Conservation (phyloP, 2,888 invertebrate species). For the Pantelozetes paolii region DNA sequence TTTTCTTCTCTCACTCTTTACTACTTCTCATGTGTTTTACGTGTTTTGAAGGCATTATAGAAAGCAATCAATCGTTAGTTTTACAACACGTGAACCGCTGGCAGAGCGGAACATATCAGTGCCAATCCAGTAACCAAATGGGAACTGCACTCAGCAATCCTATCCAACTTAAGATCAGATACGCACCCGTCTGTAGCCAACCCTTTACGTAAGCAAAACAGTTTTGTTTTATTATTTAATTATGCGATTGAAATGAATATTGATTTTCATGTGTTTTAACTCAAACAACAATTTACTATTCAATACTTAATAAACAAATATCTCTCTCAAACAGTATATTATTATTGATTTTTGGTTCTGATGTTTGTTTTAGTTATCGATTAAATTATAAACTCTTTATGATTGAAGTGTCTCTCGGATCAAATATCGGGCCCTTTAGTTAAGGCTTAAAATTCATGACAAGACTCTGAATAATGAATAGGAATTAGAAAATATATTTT, state of each 20-base stretch:
- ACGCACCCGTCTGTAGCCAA: conserved; percentile 43
- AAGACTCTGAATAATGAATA: too few relatives aligned
- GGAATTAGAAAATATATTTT: too few relatives aligned
- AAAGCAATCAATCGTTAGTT: conserved; percentile 44
- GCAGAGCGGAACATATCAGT: conserved; percentile 44
- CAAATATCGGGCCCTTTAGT: too few relatives aligned
- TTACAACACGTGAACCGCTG: conserved; percentile 42
- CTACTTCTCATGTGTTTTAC: too few relatives aligned
- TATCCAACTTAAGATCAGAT: conserved; percentile 39
- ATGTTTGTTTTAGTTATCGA: too few relatives aligned
- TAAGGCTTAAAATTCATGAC: too few relatives aligned
- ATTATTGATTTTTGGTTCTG: too few relatives aligned
- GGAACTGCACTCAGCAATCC: conserved; percentile 43
- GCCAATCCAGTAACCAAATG: conserved; percentile 43
- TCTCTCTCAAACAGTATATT: too few relatives aligned
- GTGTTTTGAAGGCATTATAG: conserved; percentile 43
- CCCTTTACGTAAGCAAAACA: conserved; percentile 40
- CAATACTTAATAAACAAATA: too few relatives aligned
- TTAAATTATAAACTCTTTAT: too few relatives aligned
- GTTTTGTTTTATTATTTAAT: neutral
- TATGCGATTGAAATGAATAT: neutral
- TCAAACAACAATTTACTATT: neutral
- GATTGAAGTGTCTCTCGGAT: too few relatives aligned
- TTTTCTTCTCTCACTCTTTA: too few relatives aligned
- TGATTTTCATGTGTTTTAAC: neutral